phyloP scores from a whole-genome alignment of 2,113 vertebrate genomes.

The Rallus limicola region DNA sequence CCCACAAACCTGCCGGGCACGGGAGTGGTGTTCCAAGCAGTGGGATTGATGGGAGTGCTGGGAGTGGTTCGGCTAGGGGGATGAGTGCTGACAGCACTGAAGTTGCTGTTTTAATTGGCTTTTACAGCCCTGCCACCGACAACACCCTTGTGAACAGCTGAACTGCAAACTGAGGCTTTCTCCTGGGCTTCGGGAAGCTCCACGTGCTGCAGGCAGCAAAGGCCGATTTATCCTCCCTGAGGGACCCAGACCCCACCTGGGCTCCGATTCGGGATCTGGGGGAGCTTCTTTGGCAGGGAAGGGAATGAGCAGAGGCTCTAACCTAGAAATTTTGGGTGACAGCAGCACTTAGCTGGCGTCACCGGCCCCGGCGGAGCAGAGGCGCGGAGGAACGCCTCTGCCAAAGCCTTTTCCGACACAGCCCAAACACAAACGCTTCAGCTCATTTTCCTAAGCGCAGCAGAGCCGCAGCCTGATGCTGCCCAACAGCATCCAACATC shows the following conservation, averaged over 20 bases:
- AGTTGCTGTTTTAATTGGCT: not conserved
- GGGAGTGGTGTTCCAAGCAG: rapidly evolving
- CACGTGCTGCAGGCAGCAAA: not conserved
- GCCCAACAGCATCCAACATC: not conserved
- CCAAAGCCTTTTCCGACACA: not conserved
- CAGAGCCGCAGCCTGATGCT: not conserved
- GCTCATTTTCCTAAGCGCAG: not conserved
- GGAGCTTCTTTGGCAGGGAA: not conserved
- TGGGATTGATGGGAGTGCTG: not conserved
- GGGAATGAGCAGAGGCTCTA: not conserved
- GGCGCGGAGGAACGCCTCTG: not conserved
- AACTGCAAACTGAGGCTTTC: not conserved
- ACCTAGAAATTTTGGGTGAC: not conserved
- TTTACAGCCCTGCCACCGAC: not conserved
- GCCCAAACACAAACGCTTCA: not conserved
- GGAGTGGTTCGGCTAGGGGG: not conserved
- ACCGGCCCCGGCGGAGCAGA: not conserved
- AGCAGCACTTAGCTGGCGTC: not conserved
- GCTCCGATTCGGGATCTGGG: rapidly evolving
- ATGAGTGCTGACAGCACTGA: rapidly evolving
- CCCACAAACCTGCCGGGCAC: rapidly evolving
- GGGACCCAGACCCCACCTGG: not conserved
- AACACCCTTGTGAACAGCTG: not conserved
- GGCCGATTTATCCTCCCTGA: not conserved
- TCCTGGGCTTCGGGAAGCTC: not conserved